These are phyloP conservation scores for Choristoneura rosaceana DNA, from an alignment of 2,888 invertebrate species.

Conservation along the genomic window DNA sequence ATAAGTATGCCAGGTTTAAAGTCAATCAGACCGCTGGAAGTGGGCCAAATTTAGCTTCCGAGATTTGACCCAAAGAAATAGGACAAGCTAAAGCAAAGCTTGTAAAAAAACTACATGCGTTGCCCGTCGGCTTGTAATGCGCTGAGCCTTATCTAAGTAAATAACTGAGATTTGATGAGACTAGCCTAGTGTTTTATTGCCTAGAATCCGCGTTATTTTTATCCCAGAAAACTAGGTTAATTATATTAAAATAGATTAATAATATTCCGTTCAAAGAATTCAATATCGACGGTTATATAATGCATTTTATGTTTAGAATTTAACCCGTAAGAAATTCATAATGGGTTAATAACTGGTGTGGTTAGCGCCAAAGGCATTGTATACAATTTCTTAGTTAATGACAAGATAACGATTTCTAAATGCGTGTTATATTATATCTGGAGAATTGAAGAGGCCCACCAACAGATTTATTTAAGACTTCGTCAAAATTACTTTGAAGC, in stretches of 20 bases:
- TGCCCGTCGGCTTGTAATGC: not conserved
- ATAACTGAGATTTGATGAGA: not conserved
- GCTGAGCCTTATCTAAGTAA: not conserved
- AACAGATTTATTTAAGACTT: constrained; percentile 4
- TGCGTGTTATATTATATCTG: not conserved
- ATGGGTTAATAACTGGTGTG: constrained; percentile 25
- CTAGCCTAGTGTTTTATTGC: constrained; percentile 21
- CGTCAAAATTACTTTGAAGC: not conserved
- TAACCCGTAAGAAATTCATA: constrained; percentile 41
- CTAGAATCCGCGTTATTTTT: constrained; percentile 42
- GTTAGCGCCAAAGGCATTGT: constrained; percentile 7
- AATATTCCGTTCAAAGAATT: constrained; percentile 55
- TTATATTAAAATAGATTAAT: constrained; percentile 54
- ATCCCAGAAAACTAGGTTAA: constrained; percentile 52
- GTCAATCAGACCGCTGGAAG: no score
- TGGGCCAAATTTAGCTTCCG: no score
- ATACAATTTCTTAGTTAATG: not conserved
- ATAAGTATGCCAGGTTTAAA: no score
- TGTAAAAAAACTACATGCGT: not conserved
- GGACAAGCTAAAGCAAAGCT: no score
- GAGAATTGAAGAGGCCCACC: not conserved
- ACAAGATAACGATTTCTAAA: not conserved
- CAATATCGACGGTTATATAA: constrained; percentile 34
- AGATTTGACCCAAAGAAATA: no score
- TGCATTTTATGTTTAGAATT: constrained; percentile 50